Percentiles rank a stretch among this genome's conserved stretches.
phyloP scores from a whole-genome alignment of 2,888 invertebrate species.

The Nebria brevicollis region DNA sequence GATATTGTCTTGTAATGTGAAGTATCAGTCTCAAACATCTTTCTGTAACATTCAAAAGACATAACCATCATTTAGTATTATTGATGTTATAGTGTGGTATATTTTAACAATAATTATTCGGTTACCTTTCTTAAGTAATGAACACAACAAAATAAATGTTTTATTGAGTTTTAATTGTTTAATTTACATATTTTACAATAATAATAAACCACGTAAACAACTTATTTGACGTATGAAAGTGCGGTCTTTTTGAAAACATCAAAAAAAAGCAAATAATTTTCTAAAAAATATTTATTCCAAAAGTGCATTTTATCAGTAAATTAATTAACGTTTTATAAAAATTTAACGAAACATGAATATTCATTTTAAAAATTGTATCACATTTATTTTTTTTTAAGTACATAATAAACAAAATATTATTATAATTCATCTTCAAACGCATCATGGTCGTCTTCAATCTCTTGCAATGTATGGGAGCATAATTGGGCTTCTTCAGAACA shows the following conservation, averaged over 20 bases:
- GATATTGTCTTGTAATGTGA: constrained; percentile 75
- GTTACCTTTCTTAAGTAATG: neutral
- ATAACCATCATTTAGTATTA: constrained; percentile 38
- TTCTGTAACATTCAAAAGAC: constrained; percentile 13
- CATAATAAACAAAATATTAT: constrained; percentile 28
- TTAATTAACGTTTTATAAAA: neutral
- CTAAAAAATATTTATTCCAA: neutral
- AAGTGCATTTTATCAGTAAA: neutral
- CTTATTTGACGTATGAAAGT: constrained; percentile 31
- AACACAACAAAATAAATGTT: constrained; percentile 10
- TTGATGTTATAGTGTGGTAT: neutral
- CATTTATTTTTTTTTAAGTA: constrained; percentile 21
- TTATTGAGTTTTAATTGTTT: constrained; percentile 28
- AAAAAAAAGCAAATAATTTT: neutral
- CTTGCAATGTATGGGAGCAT: constrained; percentile 62
- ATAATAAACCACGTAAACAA: constrained; percentile 37
- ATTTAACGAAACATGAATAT: constrained; percentile 18
- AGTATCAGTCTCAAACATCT: constrained; percentile 63
- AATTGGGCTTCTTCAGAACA: constrained; percentile 66
- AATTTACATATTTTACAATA: constrained; percentile 37
- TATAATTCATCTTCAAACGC: constrained; percentile 47
- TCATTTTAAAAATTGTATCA: constrained; percentile 30
- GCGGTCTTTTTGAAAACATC: constrained; percentile 26
- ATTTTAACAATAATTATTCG: constrained; percentile 3
- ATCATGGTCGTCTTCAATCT: constrained; percentile 26